Conservation (phyloP, 2,888 invertebrate species). For the Muscina levida region DNA sequence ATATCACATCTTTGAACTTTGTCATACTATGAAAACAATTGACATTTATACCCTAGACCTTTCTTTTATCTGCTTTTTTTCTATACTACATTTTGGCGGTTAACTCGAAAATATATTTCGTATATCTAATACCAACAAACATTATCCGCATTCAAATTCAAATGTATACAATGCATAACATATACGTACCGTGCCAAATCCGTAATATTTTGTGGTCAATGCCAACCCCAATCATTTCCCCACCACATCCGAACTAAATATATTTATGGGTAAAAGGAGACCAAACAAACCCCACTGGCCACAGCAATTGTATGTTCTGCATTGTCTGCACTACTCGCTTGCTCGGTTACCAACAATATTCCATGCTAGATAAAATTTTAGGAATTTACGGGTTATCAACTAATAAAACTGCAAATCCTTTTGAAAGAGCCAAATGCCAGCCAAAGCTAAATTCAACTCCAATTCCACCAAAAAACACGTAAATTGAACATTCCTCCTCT, state of each 20-base stretch:
- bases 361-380: conserved; percentile 59
- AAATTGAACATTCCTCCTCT: conserved; percentile 43
- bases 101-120: too few relatives aligned
- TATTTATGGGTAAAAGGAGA: conserved; percentile 48
- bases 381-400: conserved; percentile 57
- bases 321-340: neutral
- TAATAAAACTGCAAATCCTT: conserved; percentile 50
- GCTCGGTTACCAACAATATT: conserved; percentile 42
- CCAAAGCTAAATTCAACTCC: neutral
- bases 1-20: too few relatives aligned
- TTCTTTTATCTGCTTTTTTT: too few relatives aligned
- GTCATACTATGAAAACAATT: too few relatives aligned
- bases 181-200: conserved; percentile 20
- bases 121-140: too few relatives aligned
- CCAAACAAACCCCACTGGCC: conserved; percentile 7
- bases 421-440: neutral
- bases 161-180: neutral
- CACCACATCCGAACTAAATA: conserved; percentile 57
- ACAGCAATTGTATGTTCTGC: neutral
- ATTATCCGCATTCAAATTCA: neutral
- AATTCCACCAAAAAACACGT: conserved; percentile 7
- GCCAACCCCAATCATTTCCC: conserved; percentile 51
- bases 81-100: too few relatives aligned
- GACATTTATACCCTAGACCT: too few relatives aligned
- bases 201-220: conserved; percentile 60